Evolutionary conservation across 2,888 invertebrate genomes (phyloP), one percentile per base, ranked within the genome.

Genomic region (Bursaphelenchus okinawaensis): DNA sequence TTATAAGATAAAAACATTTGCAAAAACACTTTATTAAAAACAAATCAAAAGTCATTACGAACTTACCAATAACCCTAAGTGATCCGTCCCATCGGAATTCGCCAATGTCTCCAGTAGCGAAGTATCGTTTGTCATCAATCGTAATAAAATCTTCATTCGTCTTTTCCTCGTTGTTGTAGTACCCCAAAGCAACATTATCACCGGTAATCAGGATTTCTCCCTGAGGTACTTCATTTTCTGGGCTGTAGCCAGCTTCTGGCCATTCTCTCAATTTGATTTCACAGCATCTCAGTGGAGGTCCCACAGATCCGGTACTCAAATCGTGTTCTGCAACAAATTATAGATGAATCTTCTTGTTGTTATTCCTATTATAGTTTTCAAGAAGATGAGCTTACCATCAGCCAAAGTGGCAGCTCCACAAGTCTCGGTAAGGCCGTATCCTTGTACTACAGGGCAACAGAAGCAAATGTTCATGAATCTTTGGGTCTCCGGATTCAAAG

Each of bases 91-190:
- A 87, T 81, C 93, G 91, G 79, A 95, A 87, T 86, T 94, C 93
- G 1, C 91, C 94, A 84, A 98, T 90, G 85, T 98, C 98, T 0
- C 98, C 98, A 19, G 93, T 92, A 79, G 89, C 89, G 87, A 98
- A 98, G 92, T 94, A 98, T 74, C 90, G 62, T 28, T 71, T 71
- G 31, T 81, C 81, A 60, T 80, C 68, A 69, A 87, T 87, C 68
- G 89, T 88, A n/a, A 82, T 79, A 78, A 90, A 89, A 24, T 85
- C 84, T 66, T 92, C 92, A 68, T 88, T 88, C 4, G 92, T 91
- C 85, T 93, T 92, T 66, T 89, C 89, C 0, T 90, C 88, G 78
- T 91, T 88, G 84, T 92, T 92, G 86, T 91, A 95, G 85, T 98
- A 98, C 54, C 96, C 98, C 68, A 89, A 87, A 19, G 93, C 91